Base-by-base conservation (phyloP, 1,140 invertebrate species). In the Temnothorax longispinosus region DNA sequence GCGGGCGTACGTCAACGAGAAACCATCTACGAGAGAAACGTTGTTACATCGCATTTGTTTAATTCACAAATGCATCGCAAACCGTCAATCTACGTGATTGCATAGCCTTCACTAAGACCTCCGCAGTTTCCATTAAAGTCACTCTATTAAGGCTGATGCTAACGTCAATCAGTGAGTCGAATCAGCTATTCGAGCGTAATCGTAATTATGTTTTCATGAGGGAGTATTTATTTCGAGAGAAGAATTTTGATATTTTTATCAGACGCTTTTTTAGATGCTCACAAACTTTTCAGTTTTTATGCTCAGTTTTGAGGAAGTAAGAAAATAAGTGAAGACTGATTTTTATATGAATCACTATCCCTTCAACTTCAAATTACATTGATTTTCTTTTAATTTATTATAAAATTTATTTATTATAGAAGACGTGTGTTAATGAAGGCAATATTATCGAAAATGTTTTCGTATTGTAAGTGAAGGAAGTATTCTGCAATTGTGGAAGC, bases 71-170 rank as follows among this genome's bases (percentile, higher is more conserved):
- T 35, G 54, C 41, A 47, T n/a, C 6, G 5, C 15, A 15, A 11
- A 32, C 3, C 32, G 18, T 75, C 44, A 71, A 69, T 81, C 64
- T 69, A 11, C 10, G 15, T 35, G 47, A 71, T 65, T 56, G 47
- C 47, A 27, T 27, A 69, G 6, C 6, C 13, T 78, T 65, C 38
- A 35, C n/a, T 15, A 47, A 47, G 72, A 18, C 18, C 18, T 15
- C n/a, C 75, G 60, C n/a, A 10, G 27, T 54, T 67, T 50, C 32
- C 44, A 78, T 78, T 80, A 67, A 69, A 21, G 41, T 41, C 62
- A 27, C 56, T 41, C 10, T 69, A 52, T 52, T 35, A 69, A 44
- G 35, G 41, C 56, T 38, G 21, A 27, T 76, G 15, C 62, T 58
- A 69, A 67, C 47, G 41, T 54, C 35, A 32, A 35, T 27, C 38